phyloP scores from a whole-genome alignment of 2,797 vertebrate species.

The Poecilia picta region DNA sequence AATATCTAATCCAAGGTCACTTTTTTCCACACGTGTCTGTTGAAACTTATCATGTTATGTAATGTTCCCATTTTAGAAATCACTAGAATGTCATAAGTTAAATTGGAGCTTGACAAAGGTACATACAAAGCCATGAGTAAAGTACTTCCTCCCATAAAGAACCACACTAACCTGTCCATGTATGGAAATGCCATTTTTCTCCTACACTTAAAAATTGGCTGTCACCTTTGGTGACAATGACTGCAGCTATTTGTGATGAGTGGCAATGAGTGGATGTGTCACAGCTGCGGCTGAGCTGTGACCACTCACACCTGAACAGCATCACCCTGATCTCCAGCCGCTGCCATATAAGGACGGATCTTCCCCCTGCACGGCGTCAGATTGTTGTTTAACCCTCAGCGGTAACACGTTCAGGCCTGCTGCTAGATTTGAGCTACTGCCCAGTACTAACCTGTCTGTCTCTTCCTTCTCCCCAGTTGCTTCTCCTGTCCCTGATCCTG shows the following conservation, averaged over 20 bases:
- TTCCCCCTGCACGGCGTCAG: too few relatives aligned
- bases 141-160: not conserved
- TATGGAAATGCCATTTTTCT: not conserved
- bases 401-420: too few relatives aligned
- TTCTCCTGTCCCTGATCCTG: too few relatives aligned
- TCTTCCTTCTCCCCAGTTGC: too few relatives aligned
- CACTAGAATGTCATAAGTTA: not conserved
- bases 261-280: not conserved
- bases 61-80: constrained; percentile 19
- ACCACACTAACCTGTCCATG: not conserved
- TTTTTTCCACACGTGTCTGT: constrained; percentile 26
- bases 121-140: not conserved
- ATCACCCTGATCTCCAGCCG: too few relatives aligned
- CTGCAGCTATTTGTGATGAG: not conserved
- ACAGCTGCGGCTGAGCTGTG: too few relatives aligned
- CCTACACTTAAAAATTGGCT: not conserved
- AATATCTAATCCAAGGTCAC: constrained; percentile 69
- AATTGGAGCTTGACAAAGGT: not conserved
- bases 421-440: too few relatives aligned
- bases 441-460: too few relatives aligned
- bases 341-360: too few relatives aligned
- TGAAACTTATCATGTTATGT: constrained; percentile 37
- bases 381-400: too few relatives aligned
- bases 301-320: too few relatives aligned
- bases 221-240: not conserved